Evolutionary conservation across 2,888 invertebrate genomes (phyloP), one percentile per base, ranked within the genome.

Genomic region (Clostera curtula): DNA sequence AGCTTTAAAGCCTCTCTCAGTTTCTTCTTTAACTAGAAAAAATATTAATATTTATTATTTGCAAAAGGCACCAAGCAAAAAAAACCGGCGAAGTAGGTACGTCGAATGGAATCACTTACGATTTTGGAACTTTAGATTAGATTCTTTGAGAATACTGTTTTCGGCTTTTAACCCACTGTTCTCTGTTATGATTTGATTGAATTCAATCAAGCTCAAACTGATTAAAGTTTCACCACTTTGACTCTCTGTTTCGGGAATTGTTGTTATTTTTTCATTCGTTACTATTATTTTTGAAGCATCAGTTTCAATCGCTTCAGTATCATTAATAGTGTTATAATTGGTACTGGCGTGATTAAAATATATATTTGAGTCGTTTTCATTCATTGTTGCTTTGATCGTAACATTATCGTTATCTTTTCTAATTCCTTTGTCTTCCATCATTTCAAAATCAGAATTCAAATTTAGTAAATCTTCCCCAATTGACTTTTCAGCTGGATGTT

Each of bases 131-230:
- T 18, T 24, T 18, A 24, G 24, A 28, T n/a, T n/a, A n/a, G n/a
- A n/a, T n/a, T n/a, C n/a, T n/a, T 1, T 28, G 31, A 31, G 23
- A 31, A 28, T 31, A 9, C 9, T 31, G 27, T 28, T 28, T 27
- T 27, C 27, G 8, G 26, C 27, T 27, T 31, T 4, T 31, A 31
- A n/a, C 22, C 27, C 23, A 31, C 31, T 31, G 27, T n/a, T 12
- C 22, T 31, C 31, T 27, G 23, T 4, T 31, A 31, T 23, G 23
- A 27, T 27, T 23, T 27, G 31, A 31, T 31, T 23, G 6, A 31
- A 31, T 27, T 31, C 23, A 31, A 5, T 27, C 19, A 31, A 27
- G 1, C 30, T 31, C 30, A 27, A 27, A 27, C 31, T 31, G 27
- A 27, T 7, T 6, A 18, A 31, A 27, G 5, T 23, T 19, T 23